phyloP scores from a whole-genome alignment of 2,888 invertebrate genomes.

The Scaptomyza tumidula region DNA sequence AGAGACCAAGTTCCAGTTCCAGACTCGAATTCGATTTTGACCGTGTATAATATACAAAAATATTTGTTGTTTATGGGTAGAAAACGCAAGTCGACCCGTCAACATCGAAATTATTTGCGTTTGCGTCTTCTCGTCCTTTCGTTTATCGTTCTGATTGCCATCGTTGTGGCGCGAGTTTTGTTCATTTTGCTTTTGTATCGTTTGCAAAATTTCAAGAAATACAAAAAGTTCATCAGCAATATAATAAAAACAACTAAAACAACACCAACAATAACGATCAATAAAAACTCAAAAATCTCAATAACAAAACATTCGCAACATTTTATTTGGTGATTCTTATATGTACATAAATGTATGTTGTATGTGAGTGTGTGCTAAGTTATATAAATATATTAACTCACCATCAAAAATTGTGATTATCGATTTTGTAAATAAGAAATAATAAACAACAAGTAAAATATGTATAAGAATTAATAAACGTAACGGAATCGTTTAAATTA shows the following conservation, averaged over 20 bases:
- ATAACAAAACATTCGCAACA: slow-evolving; percentile 55
- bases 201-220: slow-evolving; percentile 75
- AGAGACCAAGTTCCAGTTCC: slow-evolving; percentile 14
- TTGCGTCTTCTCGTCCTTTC: slow-evolving; percentile 83
- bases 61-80: slow-evolving; percentile 84
- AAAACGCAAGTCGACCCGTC: slow-evolving; percentile 84
- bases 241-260: slow-evolving; percentile 23
- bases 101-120: slow-evolving; percentile 85
- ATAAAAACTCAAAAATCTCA: slow-evolving; percentile 29
- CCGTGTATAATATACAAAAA: slow-evolving; percentile 65
- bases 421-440: slow-evolving; percentile 55
- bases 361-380: slow-evolving; percentile 38
- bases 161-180: slow-evolving; percentile 74
- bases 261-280: slow-evolving; percentile 27
- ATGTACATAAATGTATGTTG: slow-evolving; percentile 27
- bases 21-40: slow-evolving; percentile 67
- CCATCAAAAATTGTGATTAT: slow-evolving; percentile 65
- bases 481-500: slow-evolving; percentile 51
- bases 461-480: slow-evolving; percentile 13
- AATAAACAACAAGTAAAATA: slow-evolving; percentile 22
- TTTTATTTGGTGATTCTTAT: slow-evolving; percentile 52
- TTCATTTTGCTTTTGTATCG: slow-evolving; percentile 81
- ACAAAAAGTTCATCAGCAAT: slow-evolving; percentile 62
- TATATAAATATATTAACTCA: slow-evolving; percentile 38
- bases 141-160: slow-evolving; percentile 75